Evolutionary conservation across 2,797 vertebrate species (phyloP), one percentile per base, ranked within the genome.

Genomic region (Mareca penelope): DNA sequence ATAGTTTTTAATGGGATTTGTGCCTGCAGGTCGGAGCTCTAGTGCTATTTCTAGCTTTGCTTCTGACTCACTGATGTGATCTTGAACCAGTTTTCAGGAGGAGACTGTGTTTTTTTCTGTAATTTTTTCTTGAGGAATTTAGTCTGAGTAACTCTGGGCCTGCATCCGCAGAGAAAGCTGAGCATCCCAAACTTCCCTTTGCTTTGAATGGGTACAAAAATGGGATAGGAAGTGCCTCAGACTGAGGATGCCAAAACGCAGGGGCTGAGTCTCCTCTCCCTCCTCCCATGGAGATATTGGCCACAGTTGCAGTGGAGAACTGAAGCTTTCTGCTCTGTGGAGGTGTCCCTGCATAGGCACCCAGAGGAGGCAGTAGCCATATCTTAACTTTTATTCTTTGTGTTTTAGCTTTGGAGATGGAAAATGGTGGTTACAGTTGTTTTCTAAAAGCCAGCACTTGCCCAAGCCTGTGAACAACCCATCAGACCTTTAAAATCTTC

Each of bases 61-160:
- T 95, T 95, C 92, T 96, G 95, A 95, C 94, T 97, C 95, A 93
- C 75, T 90, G 94, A 95, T 95, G 91, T 96, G 94, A 94, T 96
- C 93, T 93, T 94, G 95, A 96, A 96, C 92, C 94, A 94, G 89
- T 94, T 95, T 93, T 84, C 89, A 87, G 89, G 94, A 95, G 94
- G 89, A 95, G 96, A 84, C 89, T 93, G 88, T 63, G 79, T 16
- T 31, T 48, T 90, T 55, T 57, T 3, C 10, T 15, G 14, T 35
- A 12, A 59, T 68, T 68, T 76, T 77, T 24, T 4, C 87, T 79
- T 57, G 70, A 93, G 73, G 70, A 93, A 76, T 91, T 75, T 86
- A 56, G 48, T 91, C 80, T 55, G 44, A 65, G 86, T 56, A 35
- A 18, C 55, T 78, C 78, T 55, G 78, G 89, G 78, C 80, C 73